phyloP scores from a whole-genome alignment of 2,113 vertebrate species.

The Dicaeum eximium region DNA sequence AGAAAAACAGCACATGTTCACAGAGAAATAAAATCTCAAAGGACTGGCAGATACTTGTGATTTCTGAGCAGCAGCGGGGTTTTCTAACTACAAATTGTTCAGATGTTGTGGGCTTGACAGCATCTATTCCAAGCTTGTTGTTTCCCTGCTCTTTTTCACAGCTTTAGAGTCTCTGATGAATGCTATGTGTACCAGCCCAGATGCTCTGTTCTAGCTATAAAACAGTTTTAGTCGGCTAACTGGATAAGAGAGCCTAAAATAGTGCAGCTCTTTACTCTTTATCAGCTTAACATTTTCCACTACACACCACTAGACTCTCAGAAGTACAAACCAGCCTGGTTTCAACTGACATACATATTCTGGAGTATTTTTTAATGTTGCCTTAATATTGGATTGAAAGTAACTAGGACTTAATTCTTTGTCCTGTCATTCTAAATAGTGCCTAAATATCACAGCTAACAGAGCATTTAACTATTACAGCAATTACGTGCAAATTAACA shows the following conservation, averaged over 20 bases:
- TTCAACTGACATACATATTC: constrained; percentile 14
- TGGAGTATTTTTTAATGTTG: not conserved
- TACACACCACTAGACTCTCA: not conserved
- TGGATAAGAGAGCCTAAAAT: constrained; percentile 72
- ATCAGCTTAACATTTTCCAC: constrained; percentile 70
- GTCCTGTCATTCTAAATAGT: not conserved
- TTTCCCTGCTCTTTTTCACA: constrained; percentile 60
- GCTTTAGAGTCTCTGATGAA: constrained; percentile 50
- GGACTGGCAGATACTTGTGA: constrained; percentile 43
- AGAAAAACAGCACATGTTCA: constrained; percentile 67
- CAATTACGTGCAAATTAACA: constrained; percentile 16
- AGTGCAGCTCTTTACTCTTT: constrained; percentile 62
- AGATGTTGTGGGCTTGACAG: constrained; percentile 57
- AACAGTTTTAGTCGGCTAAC: constrained; percentile 70
- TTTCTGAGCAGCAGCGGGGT: constrained; percentile 38
- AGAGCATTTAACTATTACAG: not conserved
- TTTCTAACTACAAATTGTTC: constrained; percentile 65
- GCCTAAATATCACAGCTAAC: not conserved
- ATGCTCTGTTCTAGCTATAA: constrained; percentile 54
- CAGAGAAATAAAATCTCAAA: constrained; percentile 37
- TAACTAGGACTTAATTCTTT: constrained; percentile 5
- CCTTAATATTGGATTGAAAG: not conserved
- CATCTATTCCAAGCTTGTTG: constrained; percentile 57
- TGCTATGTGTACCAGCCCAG: constrained; percentile 48
- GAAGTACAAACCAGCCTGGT: constrained; percentile 28